phyloP scores from a whole-genome alignment of 2,113 vertebrate genomes.

The Aramus guarauna region DNA sequence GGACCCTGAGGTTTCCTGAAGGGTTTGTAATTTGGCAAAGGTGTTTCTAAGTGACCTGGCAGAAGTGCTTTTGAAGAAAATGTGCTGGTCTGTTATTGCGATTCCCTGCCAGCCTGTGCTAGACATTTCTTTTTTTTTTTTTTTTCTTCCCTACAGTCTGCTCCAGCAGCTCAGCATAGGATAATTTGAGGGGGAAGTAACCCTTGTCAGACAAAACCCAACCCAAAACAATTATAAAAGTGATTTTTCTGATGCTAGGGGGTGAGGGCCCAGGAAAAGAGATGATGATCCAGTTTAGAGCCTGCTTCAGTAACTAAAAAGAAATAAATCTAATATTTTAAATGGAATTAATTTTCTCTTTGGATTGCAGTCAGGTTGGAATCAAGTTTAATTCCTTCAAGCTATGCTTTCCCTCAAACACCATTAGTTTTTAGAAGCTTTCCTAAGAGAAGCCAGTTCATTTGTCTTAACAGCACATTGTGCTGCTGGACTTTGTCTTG shows the following conservation, averaged over 20 bases:
- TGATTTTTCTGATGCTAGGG: neutral
- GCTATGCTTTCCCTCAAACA: neutral
- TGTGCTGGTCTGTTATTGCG: neutral
- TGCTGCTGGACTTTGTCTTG: neutral
- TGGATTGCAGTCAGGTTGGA: neutral
- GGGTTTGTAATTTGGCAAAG: neutral
- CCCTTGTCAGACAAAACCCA: neutral
- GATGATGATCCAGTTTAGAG: neutral
- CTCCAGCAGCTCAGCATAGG: neutral
- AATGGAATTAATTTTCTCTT: slow-evolving; percentile 14
- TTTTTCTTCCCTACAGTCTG: neutral
- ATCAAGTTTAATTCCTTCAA: neutral
- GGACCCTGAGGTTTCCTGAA: neutral
- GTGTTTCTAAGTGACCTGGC: neutral
- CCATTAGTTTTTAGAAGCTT: neutral
- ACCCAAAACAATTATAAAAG: neutral
- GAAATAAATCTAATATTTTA: neutral
- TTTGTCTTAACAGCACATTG: neutral
- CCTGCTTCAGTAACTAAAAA: neutral
- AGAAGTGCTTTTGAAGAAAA: neutral
- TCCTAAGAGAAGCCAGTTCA: neutral
- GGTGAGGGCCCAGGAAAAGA: neutral
- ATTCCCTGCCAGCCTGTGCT: neutral
- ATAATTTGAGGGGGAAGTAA: neutral
- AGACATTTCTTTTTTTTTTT: neutral